These are phyloP conservation scores for Heliconius hewitsoni DNA, from an alignment of 1,140 invertebrate species.

Conservation along the genomic window DNA sequence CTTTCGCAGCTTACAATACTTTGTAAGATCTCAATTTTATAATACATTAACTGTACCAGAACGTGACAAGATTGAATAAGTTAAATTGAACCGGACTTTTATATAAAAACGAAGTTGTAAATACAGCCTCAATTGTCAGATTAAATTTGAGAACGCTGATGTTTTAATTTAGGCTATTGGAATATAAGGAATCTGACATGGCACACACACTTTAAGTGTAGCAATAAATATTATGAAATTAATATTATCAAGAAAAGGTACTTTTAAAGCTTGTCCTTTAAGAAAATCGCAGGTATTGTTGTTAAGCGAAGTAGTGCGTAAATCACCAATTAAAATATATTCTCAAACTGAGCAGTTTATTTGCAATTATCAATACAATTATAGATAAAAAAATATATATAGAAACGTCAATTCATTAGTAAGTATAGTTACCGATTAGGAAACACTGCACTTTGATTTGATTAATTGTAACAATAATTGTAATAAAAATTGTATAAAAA, in stretches of 20 bases:
- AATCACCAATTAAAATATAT: background rate
- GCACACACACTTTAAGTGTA: background rate
- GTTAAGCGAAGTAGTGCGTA: background rate
- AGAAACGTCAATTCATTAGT: background rate
- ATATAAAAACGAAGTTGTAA: background rate
- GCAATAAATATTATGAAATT: background rate
- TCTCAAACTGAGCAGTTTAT: too few relatives aligned
- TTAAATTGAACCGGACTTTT: conserved; percentile 1
- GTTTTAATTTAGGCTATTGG: background rate
- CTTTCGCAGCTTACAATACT: background rate
- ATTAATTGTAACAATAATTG: too few relatives aligned
- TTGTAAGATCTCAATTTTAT: background rate
- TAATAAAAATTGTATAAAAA: too few relatives aligned
- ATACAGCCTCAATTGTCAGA: background rate
- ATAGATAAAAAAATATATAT: too few relatives aligned
- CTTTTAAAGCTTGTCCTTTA: background rate
- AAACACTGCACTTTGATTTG: too few relatives aligned
- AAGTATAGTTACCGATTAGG: background rate
- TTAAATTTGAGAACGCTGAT: conserved; percentile 5
- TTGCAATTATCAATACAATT: too few relatives aligned
- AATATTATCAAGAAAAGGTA: background rate
- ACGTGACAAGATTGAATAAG: background rate
- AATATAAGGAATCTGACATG: background rate
- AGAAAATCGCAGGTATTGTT: too few relatives aligned
- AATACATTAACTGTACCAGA: conserved; percentile 9